Evolutionary conservation across 2,113 vertebrate species (phyloP).

Genomic region (Plestiodon gilberti): DNA sequence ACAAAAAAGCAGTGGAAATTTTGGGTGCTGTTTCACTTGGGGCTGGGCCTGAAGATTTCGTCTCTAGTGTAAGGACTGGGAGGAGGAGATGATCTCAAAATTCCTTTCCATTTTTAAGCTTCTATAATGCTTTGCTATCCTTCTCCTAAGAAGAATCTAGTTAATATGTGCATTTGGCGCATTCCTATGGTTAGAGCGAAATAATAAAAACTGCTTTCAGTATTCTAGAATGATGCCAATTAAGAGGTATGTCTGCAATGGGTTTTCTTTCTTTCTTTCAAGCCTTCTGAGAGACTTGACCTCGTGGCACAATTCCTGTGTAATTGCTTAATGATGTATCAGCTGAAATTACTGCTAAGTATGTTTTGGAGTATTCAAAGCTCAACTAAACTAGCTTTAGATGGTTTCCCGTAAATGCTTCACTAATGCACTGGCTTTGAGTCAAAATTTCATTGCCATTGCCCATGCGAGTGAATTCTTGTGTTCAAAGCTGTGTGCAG

Average conservation of each 20-base stretch:
- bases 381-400: slow-evolving; percentile 34
- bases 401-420: slow-evolving; percentile 25
- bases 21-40: too few relatives aligned
- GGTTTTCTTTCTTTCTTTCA: slow-evolving; percentile 39
- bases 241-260: slow-evolving; percentile 25
- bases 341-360: slow-evolving; percentile 23
- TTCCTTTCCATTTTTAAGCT: background rate
- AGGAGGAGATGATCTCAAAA: background rate
- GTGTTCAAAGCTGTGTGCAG: slow-evolving; percentile 5
- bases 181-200: slow-evolving; percentile 6
- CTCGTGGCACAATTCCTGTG: slow-evolving; percentile 23
- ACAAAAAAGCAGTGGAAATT: too few relatives aligned
- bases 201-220: background rate
- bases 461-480: background rate
- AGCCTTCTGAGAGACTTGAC: slow-evolving; percentile 18
- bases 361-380: slow-evolving; percentile 42
- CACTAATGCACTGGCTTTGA: slow-evolving; percentile 18
- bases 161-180: slow-evolving; percentile 18
- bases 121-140: slow-evolving; percentile 18
- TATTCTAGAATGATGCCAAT: slow-evolving; percentile 2
- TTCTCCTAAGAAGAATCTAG: slow-evolving; percentile 13
- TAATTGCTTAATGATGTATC: slow-evolving; percentile 46
- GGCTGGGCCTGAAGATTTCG: too few relatives aligned
- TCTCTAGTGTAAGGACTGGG: background rate
- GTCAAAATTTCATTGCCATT: slow-evolving; percentile 25